Percentiles rank a stretch among this genome's conserved stretches.
phyloP scores from a whole-genome alignment of 2,888 invertebrate genomes.

The Nymphalis c-album region DNA sequence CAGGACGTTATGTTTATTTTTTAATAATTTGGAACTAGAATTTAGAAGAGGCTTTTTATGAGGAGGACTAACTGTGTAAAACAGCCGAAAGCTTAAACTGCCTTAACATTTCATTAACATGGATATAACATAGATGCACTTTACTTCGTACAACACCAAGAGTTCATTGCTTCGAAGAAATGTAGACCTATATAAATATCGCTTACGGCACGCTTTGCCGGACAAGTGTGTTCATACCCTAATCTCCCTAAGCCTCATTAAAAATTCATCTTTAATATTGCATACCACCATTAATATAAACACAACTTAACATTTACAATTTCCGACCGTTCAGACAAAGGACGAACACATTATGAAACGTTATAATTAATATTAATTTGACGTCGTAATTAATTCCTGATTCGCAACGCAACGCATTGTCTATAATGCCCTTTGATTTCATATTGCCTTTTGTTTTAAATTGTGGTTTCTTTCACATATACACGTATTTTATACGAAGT shows the following conservation, averaged over 20 bases:
- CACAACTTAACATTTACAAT: constrained; percentile 16
- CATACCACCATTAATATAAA: constrained; percentile 5
- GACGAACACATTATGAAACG: constrained; percentile 24
- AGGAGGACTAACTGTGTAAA: no score
- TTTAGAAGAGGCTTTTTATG: no score
- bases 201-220: no score
- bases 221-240: no score
- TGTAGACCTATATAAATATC: no score
- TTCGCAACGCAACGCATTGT: constrained; percentile 24
- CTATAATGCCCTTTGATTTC: constrained; percentile 18
- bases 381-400: constrained; percentile 29
- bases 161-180: no score
- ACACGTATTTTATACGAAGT: neutral
- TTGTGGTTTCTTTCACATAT: neutral
- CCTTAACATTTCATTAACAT: no score
- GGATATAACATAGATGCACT: no score
- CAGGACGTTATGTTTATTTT: no score
- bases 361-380: constrained; percentile 33
- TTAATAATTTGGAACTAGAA: no score
- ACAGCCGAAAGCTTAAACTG: no score
- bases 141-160: no score
- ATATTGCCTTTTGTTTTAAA: constrained; percentile 11
- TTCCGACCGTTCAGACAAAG: constrained; percentile 26
- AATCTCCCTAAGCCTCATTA: neutral
- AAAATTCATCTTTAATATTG: constrained; percentile 14